Conservation (phyloP, 2,113 vertebrate genomes). For the Peromyscus californicus region DNA sequence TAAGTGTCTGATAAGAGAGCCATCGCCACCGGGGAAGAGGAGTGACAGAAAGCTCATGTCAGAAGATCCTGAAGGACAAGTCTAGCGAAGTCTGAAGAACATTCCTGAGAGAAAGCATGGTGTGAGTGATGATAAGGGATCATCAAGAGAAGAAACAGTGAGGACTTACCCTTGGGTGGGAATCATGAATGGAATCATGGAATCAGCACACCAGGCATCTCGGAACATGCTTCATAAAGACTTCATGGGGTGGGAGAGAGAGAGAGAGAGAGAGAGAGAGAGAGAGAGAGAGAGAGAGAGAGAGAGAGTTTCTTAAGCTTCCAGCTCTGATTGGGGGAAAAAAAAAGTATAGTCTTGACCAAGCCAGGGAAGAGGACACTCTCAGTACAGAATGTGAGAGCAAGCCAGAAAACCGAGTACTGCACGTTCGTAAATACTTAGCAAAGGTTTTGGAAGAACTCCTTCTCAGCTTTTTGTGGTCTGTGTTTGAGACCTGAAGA, state of each 20-base stretch:
- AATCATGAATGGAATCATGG: neutral
- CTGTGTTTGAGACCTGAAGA: neutral
- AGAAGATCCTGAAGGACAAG: neutral
- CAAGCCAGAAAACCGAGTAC: neutral
- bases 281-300: too few species aligned
- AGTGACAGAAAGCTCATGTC: neutral
- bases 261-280: too few species aligned
- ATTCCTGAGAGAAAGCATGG: neutral
- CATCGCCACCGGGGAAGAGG: fast-evolving
- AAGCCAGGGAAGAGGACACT: neutral
- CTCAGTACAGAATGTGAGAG: neutral
- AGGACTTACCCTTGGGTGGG: neutral
- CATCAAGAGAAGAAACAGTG: too few species aligned
- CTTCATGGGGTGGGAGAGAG: too few species aligned
- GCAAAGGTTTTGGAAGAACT: neutral
- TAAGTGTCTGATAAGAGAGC: neutral
- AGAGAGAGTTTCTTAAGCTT: neutral
- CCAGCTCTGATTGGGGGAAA: neutral
- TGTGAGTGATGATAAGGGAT: neutral
- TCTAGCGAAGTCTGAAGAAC: neutral
- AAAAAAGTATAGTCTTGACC: neutral
- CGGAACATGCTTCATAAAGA: neutral
- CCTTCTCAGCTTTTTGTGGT: neutral
- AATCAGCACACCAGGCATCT: neutral
- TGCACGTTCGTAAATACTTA: neutral